phyloP scores from a whole-genome alignment of 2,888 invertebrate species.

The Timema cristinae region DNA sequence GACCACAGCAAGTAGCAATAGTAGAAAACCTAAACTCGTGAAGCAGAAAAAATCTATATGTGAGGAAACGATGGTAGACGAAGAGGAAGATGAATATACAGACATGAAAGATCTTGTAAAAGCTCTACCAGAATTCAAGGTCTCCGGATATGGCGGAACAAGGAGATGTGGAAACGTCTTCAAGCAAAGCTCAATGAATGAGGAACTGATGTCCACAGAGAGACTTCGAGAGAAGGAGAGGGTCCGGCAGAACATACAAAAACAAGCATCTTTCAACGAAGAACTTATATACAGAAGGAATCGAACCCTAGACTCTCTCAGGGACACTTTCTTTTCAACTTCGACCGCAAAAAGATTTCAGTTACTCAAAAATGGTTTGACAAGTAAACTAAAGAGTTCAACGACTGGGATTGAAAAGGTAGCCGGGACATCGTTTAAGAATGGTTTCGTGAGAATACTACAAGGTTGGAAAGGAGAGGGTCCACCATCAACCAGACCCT shows the following conservation, averaged over 20 bases:
- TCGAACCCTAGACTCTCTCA: slow-evolving; percentile 63
- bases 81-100: slow-evolving; percentile 56
- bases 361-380: slow-evolving; percentile 72
- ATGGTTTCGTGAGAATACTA: slow-evolving; percentile 76
- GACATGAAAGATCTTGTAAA: slow-evolving; percentile 65
- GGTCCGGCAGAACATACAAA: slow-evolving; percentile 77
- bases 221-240: slow-evolving; percentile 76
- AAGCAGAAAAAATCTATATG: slow-evolving; percentile 84
- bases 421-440: slow-evolving; percentile 62
- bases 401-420: slow-evolving; percentile 81
- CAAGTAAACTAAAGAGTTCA: slow-evolving; percentile 77
- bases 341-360: slow-evolving; percentile 72
- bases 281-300: slow-evolving; percentile 68
- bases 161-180: slow-evolving; percentile 54
- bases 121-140: slow-evolving; percentile 50
- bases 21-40: slow-evolving; percentile 63
- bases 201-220: slow-evolving; percentile 85
- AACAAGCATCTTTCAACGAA: slow-evolving; percentile 85
- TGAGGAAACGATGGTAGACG: slow-evolving; percentile 53
- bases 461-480: slow-evolving; percentile 70
- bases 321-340: slow-evolving; percentile 69
- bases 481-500: slow-evolving; percentile 25
- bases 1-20: slow-evolving; percentile 11
- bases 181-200: slow-evolving; percentile 84
- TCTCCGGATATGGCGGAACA: slow-evolving; percentile 28